Evolutionary conservation across 2,113 vertebrate genomes (phyloP), one percentile per base, ranked within the genome.

Genomic region (Callospermophilus lateralis): DNA sequence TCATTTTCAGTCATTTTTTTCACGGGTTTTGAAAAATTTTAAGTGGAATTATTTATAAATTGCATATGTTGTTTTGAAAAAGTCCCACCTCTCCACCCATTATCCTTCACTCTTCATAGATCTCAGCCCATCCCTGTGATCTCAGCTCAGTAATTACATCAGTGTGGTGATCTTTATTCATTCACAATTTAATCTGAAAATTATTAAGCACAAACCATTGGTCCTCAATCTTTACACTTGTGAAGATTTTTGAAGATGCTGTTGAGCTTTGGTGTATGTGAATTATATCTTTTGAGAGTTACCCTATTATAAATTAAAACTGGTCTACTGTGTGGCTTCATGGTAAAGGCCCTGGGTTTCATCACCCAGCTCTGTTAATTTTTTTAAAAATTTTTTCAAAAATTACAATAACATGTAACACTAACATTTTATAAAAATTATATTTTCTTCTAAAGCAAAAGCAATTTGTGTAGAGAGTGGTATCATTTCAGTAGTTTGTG

Each of bases 1-100:
- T 94, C 32, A 32, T 48, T 90, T 96, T 87, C 63, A 58, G 12
- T 93, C 12, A 63, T 94, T 79, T 94, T 73, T 51, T 28, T 28
- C 78, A 53, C 8, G 51, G 65, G 32, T 22, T 22, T 32, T 34
- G 32, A 86, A 73, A 58, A 4, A 19, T 86, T 72, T 95, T 61
- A 87, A 63, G 67, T 30, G 20, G 5, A 28, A 48, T 39, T 70
- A 37, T 68, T 68, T 67, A 24, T 10, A 90, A 65, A 87, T 17
- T 73, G 16, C n/a, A 30, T 48, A 9, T 6, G 4, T 90, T 93
- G 9, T 45, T 45, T 45, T 45, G 45, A 45, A 78, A 63, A 53
- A 89, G 12, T 28, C 86, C 15, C 3, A 1, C 24, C 28, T 6
- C n/a, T 55, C 19, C 20, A 19, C 16, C 12, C 39, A 24, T 77